These are phyloP conservation scores for Holacanthella duospinosa DNA, from an alignment of 2,888 invertebrate genomes.

Conservation along the genomic window DNA sequence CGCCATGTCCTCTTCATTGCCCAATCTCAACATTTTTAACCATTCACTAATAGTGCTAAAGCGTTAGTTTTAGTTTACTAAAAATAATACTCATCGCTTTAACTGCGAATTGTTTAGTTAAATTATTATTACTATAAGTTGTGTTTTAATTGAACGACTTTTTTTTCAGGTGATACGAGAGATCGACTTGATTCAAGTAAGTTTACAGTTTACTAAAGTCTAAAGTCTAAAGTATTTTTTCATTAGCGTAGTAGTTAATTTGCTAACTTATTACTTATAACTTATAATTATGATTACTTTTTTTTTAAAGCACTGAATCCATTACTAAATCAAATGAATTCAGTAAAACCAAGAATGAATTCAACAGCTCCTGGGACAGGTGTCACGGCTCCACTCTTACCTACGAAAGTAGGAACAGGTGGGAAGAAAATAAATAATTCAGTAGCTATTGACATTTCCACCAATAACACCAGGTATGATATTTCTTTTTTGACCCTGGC, in stretches of 20 bases:
- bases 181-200: background rate
- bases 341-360: conserved; percentile 33
- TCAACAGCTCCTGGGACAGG: conserved; percentile 17
- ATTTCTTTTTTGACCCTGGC: background rate
- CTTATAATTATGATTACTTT: conserved; percentile 9
- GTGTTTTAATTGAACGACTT: too few relatives aligned
- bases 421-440: conserved; percentile 28
- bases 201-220: background rate
- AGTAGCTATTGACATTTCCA: conserved; percentile 28
- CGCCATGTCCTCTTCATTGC: too few relatives aligned
- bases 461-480: conserved; percentile 18
- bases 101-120: too few relatives aligned
- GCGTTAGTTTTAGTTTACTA: too few relatives aligned
- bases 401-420: conserved; percentile 11
- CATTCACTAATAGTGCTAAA: too few relatives aligned
- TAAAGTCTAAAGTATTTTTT: background rate
- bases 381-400: background rate
- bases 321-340: conserved; percentile 5
- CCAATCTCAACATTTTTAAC: background rate
- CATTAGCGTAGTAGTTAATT: background rate
- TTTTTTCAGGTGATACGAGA: background rate
- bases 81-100: too few relatives aligned
- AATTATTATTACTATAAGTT: too few relatives aligned
- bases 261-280: background rate
- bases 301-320: conserved; percentile 15